Base-by-base conservation (phyloP, 2,797 vertebrate species). In the Rostrhamus sociabilis region DNA sequence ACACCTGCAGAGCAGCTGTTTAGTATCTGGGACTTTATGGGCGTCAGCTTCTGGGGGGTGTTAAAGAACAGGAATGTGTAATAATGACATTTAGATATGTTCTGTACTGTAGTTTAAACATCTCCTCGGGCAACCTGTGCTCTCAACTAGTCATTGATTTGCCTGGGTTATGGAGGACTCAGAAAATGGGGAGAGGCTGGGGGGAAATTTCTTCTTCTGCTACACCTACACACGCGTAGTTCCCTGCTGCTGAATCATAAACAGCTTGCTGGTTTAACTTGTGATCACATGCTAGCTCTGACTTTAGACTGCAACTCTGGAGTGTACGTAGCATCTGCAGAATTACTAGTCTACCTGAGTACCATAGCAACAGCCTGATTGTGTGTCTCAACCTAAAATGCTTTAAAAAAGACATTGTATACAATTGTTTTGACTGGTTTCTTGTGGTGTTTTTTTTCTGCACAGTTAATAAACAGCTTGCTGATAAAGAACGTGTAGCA, bases 381-480 rank as follows among this genome's bases (percentile, higher is more conserved):
- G 4, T 56, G 12, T 64, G n/a, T 45, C 58, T 75, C 23, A 3
- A 4, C 0, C 2, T 64, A 59, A 74, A 63, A 36, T 31, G 31
- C 38, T 89, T 93, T 25, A 5, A 11, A 15, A 53, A 78, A 47
- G 31, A 50, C 16, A 16, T 4, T 2, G 5, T 47, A 7, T 58
- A 13, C 15, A 25, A 9, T 0, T 45, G 43, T 47, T 73, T 90
- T 90, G 55, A 95, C 69, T 1, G 1, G 12, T 55, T 43, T 48
- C 32, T 62, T 42, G 17, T 75, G 60, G 17, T 31, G 4, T 47
- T 94, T 45, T 58, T 62, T 71, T 84, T 69, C 32, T 64, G 42
- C 85, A 31, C 97, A 99, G 99, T 99, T 76, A 99, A 99, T 96
- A 99, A 99, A 95, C 99, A 99, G 96, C 98, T 99, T 31, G 99